Evolutionary conservation across 2,888 invertebrate genomes (phyloP).

Genomic region (Micoletzkya japonica): DNA sequence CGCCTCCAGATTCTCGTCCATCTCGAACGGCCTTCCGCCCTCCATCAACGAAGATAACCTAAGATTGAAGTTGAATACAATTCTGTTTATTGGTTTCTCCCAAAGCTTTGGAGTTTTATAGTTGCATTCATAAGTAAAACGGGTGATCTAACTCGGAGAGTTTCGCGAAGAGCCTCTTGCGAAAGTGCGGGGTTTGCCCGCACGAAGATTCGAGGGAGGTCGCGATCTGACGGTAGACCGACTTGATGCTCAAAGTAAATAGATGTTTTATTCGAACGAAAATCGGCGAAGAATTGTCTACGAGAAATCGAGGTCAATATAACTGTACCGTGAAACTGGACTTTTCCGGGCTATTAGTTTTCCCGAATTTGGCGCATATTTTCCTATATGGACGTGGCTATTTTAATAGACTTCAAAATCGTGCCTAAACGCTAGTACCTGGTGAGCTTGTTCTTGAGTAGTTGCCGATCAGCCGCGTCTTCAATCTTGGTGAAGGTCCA

Average conservation of each 20-base stretch:
- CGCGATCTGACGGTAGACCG: conserved; percentile 34
- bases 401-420: too few species aligned
- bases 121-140: not conserved
- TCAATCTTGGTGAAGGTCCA: conserved; percentile 54
- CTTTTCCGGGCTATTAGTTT: too few species aligned
- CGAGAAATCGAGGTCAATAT: too few species aligned
- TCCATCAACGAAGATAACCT: conserved; percentile 52
- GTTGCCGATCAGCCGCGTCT: conserved; percentile 48
- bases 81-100: not conserved
- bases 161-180: conserved; percentile 27
- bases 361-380: too few species aligned
- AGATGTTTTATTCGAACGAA: not conserved
- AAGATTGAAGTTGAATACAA: not conserved
- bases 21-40: conserved; percentile 45
- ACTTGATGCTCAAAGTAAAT: conserved; percentile 9
- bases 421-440: conserved; percentile 18
- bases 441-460: conserved; percentile 46
- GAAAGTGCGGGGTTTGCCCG: not conserved
- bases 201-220: conserved; percentile 15
- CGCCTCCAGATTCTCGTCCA: conserved; percentile 39
- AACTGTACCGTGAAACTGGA: too few species aligned
- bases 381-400: too few species aligned
- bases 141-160: conserved; percentile 30
- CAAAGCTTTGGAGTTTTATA: not conserved
- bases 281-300: not conserved